Conservation (phyloP, 2,888 invertebrate species). For the Heliconius aoede region DNA sequence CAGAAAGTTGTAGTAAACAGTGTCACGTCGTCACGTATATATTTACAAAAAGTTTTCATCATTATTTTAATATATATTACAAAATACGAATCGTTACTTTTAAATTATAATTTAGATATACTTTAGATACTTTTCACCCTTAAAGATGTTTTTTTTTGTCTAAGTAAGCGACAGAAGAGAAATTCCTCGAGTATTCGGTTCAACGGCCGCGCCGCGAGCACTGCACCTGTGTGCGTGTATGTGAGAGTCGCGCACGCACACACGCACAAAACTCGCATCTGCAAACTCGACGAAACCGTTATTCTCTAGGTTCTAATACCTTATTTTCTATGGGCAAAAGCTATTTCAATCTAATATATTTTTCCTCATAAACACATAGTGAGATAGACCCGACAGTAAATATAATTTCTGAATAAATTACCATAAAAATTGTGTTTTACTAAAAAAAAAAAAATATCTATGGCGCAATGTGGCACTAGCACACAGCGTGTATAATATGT, state of each 20-base stretch:
- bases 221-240: slow-evolving; percentile 66
- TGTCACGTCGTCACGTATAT: neutral
- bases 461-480: slow-evolving; percentile 10
- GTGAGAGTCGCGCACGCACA: slow-evolving; percentile 71
- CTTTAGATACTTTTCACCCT: slow-evolving; percentile 47
- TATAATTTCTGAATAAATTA: neutral
- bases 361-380: slow-evolving; percentile 33
- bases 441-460: slow-evolving; percentile 7
- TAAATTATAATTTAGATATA: slow-evolving; percentile 1
- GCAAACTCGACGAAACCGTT: slow-evolving; percentile 81
- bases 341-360: slow-evolving; percentile 46
- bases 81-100: neutral
- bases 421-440: neutral
- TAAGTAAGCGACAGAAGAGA: slow-evolving; percentile 66
- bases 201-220: slow-evolving; percentile 78
- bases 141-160: slow-evolving; percentile 72
- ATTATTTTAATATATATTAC: too few species aligned
- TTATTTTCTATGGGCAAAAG: slow-evolving; percentile 63
- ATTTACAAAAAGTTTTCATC: neutral
- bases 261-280: slow-evolving; percentile 67
- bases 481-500: slow-evolving; percentile 10
- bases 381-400: too few species aligned
- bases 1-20: neutral
- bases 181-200: slow-evolving; percentile 82
- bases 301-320: slow-evolving; percentile 69